These are phyloP conservation scores for Pluvialis apricaria DNA, from an alignment of 2,113 vertebrate species.

Conservation along the genomic window DNA sequence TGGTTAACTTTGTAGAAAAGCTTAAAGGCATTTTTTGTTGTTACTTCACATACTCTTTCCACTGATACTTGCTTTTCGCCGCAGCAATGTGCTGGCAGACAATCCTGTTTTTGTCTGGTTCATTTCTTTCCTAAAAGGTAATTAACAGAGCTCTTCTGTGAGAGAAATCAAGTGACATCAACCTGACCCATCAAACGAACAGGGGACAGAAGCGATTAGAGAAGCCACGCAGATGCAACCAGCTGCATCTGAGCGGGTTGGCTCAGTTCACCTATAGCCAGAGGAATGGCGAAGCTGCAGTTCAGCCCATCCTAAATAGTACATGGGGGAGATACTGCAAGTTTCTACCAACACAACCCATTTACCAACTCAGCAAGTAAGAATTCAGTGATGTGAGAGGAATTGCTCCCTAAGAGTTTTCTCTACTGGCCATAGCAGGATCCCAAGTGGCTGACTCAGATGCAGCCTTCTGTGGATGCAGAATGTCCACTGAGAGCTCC, in stretches of 20 bases:
- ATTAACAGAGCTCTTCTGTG: not conserved
- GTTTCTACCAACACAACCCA: not conserved
- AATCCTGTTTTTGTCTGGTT: constrained; percentile 39
- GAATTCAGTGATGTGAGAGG: not conserved
- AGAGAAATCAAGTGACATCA: not conserved
- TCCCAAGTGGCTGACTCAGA: not conserved
- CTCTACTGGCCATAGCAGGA: not conserved
- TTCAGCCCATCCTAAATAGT: not conserved
- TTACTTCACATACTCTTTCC: constrained; percentile 41
- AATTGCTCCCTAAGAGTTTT: not conserved
- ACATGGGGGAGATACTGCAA: not conserved
- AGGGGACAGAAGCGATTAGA: not conserved
- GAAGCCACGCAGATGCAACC: not conserved
- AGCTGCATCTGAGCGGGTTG: not conserved
- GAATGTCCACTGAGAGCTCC: not conserved
- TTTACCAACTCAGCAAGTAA: not conserved
- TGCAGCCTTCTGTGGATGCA: not conserved
- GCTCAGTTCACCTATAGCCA: fast-evolving
- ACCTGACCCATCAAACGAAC: not conserved
- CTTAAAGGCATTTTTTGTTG: constrained; percentile 50
- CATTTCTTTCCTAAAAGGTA: constrained; percentile 55
- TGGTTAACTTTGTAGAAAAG: constrained; percentile 56
- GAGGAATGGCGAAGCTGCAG: not conserved
- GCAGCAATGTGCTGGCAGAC: constrained; percentile 42
- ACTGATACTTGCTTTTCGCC: constrained; percentile 40